Percentiles rank a stretch among this genome's conserved stretches.
phyloP scores from a whole-genome alignment of 2,888 invertebrate genomes.

The Stenolophus ochropezus region DNA sequence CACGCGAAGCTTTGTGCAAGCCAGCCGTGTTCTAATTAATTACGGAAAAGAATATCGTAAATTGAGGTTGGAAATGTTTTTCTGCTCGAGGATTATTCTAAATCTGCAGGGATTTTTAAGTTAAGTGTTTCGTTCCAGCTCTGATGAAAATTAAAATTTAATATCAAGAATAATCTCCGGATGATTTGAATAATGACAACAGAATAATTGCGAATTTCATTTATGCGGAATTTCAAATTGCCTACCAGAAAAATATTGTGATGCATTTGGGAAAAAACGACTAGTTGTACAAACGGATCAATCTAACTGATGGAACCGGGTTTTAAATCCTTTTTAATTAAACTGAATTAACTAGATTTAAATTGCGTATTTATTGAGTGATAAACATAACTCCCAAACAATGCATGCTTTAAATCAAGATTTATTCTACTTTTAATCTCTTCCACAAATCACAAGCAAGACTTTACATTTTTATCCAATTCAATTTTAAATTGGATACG shows the following conservation, averaged over 20 bases:
- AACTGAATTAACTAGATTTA: constrained; percentile 7
- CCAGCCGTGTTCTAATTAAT: constrained; percentile 12
- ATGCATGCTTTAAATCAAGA: neutral
- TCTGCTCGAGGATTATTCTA: constrained; percentile 11
- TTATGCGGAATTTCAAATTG: neutral
- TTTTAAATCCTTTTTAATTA: constrained; percentile 27
- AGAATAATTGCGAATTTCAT: constrained; percentile 10
- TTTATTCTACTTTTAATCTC: neutral
- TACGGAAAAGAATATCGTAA: constrained; percentile 30
- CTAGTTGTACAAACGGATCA: constrained; percentile 17
- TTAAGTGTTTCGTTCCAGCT: constrained; percentile 17
- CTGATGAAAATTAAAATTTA: constrained; percentile 29
- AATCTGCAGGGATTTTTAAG: constrained; percentile 27
- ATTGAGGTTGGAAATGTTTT: constrained; percentile 32
- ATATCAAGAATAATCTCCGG: constrained; percentile 19
- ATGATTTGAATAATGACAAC: constrained; percentile 27
- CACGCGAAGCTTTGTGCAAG: neutral
- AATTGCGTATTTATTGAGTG: neutral
- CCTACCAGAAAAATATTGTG: neutral
- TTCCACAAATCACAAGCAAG: neutral
- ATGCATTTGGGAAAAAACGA: neutral
- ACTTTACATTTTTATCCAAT: neutral
- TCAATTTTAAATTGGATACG: neutral
- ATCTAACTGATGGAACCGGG: constrained; percentile 17
- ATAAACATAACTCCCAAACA: neutral